Evolutionary conservation across 1,140 invertebrate genomes (phyloP).

Genomic region (Lasioglossum albipes): DNA sequence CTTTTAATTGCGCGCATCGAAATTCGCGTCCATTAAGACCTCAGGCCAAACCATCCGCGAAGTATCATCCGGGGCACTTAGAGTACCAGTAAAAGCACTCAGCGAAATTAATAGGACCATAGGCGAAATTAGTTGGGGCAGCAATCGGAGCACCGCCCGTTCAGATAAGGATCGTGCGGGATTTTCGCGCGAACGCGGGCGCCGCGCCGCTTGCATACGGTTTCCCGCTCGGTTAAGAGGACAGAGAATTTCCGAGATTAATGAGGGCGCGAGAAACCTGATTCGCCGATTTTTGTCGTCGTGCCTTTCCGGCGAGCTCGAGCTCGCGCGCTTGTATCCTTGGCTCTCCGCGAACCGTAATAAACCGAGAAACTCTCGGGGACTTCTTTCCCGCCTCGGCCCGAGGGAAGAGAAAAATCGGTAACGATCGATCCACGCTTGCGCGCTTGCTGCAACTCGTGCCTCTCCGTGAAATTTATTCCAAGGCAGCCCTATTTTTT

Average conservation of each 20-base stretch:
- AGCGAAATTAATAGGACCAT: too few relatives aligned
- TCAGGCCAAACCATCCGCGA: too few relatives aligned
- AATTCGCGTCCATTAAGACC: too few relatives aligned
- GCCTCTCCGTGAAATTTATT: constrained; percentile 52
- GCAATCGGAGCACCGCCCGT: too few relatives aligned
- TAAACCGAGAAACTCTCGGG: constrained; percentile 45
- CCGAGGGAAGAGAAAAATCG: constrained; percentile 34
- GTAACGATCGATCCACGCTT: constrained; percentile 47
- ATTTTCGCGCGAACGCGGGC: too few relatives aligned
- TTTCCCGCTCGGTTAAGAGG: constrained; percentile 12
- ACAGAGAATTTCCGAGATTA: constrained; percentile 58
- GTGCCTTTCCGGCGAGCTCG: constrained; percentile 30
- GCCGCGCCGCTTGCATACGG: not conserved
- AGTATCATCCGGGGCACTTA: too few relatives aligned
- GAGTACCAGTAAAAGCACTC: too few relatives aligned
- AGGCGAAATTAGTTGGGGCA: too few relatives aligned
- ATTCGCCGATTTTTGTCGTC: constrained; percentile 59
- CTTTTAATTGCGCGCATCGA: too few relatives aligned
- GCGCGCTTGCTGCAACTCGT: not conserved
- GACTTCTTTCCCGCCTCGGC: not conserved
- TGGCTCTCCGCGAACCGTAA: constrained; percentile 41
- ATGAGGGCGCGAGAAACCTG: constrained; percentile 59
- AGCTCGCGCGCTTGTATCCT: constrained; percentile 22
- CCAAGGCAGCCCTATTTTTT: constrained; percentile 50
- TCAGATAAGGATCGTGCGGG: too few relatives aligned